These are phyloP conservation scores for Polypedilum vanderplanki DNA, from an alignment of 1,140 invertebrate species.

Conservation along the genomic window DNA sequence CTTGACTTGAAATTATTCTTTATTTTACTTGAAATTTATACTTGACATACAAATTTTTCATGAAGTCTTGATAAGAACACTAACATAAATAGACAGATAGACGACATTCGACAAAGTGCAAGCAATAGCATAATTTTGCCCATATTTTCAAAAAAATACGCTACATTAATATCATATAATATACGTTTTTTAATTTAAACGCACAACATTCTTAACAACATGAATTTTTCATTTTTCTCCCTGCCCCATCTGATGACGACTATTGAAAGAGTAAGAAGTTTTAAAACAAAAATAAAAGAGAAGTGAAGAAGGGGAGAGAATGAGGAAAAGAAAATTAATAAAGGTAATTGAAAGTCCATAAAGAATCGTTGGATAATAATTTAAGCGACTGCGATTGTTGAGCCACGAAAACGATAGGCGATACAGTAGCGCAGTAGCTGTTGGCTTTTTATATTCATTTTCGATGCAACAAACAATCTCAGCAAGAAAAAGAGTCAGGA, in stretches of 20 bases:
- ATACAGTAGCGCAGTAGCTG: not conserved
- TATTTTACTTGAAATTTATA: too few species aligned
- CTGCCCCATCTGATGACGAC: not conserved
- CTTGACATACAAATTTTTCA: too few species aligned
- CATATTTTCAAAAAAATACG: not conserved
- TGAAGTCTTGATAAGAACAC: too few species aligned
- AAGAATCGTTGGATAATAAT: constrained; percentile 10
- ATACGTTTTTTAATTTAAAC: constrained; percentile 1
- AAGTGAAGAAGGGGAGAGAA: not conserved
- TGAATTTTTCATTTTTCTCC: not conserved
- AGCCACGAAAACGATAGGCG: not conserved
- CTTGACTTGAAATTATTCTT: too few species aligned
- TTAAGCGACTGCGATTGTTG: constrained; percentile 10
- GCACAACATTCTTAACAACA: constrained; percentile 18
- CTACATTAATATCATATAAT: not conserved
- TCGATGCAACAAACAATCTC: too few species aligned
- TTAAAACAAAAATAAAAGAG: not conserved
- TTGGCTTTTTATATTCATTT: too few species aligned
- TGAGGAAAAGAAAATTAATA: constrained; percentile 8
- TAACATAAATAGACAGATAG: too few species aligned
- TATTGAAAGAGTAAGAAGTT: not conserved
- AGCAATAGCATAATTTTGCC: too few species aligned
- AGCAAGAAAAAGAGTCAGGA: not conserved
- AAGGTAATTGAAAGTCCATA: constrained; percentile 12
- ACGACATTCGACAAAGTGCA: too few species aligned